Percentiles rank a stretch among this genome's conserved stretches.
Conservation (phyloP, 2,113 vertebrate genomes). For the Enhydra lutris region DNA sequence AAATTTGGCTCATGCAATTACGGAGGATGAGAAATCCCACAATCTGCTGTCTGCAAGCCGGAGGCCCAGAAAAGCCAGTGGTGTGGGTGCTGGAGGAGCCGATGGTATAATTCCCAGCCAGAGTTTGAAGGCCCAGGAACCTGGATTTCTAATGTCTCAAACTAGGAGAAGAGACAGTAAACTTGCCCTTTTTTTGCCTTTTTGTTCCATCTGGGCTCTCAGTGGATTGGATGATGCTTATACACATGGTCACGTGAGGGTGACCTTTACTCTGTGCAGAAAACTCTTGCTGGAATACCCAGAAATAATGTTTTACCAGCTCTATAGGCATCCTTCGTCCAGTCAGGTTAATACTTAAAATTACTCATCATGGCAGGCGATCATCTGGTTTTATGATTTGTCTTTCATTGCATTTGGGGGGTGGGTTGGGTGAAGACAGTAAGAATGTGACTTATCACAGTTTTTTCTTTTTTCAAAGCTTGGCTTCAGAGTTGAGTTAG, state of each 20-base stretch:
- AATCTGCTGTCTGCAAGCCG: background rate
- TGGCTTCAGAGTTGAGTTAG: background rate
- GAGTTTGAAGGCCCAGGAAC: background rate
- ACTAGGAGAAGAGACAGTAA: background rate
- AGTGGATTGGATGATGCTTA: background rate
- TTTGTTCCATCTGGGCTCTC: background rate
- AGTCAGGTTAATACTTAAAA: background rate
- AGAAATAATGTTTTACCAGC: background rate
- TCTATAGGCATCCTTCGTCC: background rate
- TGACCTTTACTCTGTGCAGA: background rate
- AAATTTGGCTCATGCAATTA: background rate
- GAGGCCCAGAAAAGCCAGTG: background rate
- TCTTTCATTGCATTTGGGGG: background rate
- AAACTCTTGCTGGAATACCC: background rate
- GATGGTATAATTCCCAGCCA: background rate
- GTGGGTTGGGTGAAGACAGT: background rate
- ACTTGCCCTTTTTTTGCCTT: background rate
- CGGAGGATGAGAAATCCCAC: background rate
- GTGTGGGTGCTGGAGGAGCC: background rate
- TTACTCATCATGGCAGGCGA: background rate
- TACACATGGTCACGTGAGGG: background rate
- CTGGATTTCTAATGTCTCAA: background rate
- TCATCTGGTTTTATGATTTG: background rate
- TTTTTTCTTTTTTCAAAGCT: background rate
- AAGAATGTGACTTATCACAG: background rate